Evolutionary conservation across 2,113 vertebrate species (phyloP).

Genomic region (Gobiocypris rarus): DNA sequence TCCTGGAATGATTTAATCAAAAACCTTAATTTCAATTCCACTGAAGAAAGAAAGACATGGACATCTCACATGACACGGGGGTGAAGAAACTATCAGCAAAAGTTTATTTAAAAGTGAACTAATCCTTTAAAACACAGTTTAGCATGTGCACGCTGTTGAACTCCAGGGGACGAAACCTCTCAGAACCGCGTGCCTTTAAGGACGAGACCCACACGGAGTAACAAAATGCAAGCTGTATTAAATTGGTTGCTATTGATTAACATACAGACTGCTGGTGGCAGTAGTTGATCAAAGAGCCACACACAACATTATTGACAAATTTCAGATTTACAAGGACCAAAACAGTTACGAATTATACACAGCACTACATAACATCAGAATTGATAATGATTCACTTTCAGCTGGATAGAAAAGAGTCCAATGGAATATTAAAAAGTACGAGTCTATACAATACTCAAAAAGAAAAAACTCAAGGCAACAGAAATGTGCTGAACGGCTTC

Average conservation of each 20-base stretch:
- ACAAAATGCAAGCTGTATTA: slow-evolving; percentile 76
- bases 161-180: no score
- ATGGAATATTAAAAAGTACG: slow-evolving; percentile 79
- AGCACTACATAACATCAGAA: slow-evolving; percentile 72
- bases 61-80: no score
- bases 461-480: slow-evolving; percentile 74
- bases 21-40: no score
- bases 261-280: slow-evolving; percentile 91
- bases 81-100: no score
- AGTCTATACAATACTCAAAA: slow-evolving; percentile 65
- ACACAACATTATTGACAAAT: slow-evolving; percentile 84
- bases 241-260: slow-evolving; percentile 90
- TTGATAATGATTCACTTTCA: slow-evolving; percentile 76
- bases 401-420: slow-evolving; percentile 78
- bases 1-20: no score
- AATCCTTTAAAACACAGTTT: neutral
- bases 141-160: no score
- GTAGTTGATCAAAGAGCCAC: slow-evolving; percentile 85
- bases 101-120: no score
- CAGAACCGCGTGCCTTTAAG: no score
- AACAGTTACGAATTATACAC: slow-evolving; percentile 86
- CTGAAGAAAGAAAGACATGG: no score
- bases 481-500: slow-evolving; percentile 74
- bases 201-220: slow-evolving; percentile 79
- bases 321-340: slow-evolving; percentile 79